These are phyloP conservation scores for Podarcis raffonei DNA, from an alignment of 2,113 vertebrate genomes.

Conservation along the genomic window DNA sequence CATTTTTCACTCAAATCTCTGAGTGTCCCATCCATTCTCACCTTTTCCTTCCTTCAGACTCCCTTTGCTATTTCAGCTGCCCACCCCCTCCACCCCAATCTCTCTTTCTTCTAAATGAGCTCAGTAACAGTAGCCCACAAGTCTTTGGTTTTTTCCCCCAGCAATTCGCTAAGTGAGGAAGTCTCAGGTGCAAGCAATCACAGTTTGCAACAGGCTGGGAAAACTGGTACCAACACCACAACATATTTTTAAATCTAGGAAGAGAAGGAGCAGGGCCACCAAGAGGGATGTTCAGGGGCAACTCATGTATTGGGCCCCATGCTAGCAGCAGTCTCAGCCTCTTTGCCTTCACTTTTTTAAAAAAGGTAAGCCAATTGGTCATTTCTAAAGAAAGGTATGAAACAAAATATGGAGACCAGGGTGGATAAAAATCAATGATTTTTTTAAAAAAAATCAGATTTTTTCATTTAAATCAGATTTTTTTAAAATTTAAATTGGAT, in stretches of 20 bases:
- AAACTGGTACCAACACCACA: background rate
- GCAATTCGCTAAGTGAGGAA: background rate
- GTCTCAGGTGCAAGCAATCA: background rate
- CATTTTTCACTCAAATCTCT: background rate
- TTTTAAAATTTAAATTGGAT: too few species aligned
- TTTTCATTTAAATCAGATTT: too few species aligned
- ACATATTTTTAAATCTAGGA: background rate
- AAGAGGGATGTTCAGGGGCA: too few species aligned
- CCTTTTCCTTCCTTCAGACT: background rate
- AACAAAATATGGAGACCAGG: too few species aligned
- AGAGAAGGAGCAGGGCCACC: background rate
- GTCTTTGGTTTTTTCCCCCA: background rate
- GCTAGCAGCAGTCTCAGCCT: too few species aligned
- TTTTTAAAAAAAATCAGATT: too few species aligned
- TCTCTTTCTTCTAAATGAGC: background rate
- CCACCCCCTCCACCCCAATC: background rate
- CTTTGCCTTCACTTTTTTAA: too few species aligned
- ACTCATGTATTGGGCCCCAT: too few species aligned
- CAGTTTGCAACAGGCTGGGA: background rate
- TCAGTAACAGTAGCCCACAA: background rate
- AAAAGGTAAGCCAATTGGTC: too few species aligned
- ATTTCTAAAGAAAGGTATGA: too few species aligned
- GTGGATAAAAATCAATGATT: too few species aligned
- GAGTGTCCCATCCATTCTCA: background rate
- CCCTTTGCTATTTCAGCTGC: background rate